These are phyloP conservation scores for Alligator sinensis DNA, from an alignment of 2,113 vertebrate species.

Conservation along the genomic window DNA sequence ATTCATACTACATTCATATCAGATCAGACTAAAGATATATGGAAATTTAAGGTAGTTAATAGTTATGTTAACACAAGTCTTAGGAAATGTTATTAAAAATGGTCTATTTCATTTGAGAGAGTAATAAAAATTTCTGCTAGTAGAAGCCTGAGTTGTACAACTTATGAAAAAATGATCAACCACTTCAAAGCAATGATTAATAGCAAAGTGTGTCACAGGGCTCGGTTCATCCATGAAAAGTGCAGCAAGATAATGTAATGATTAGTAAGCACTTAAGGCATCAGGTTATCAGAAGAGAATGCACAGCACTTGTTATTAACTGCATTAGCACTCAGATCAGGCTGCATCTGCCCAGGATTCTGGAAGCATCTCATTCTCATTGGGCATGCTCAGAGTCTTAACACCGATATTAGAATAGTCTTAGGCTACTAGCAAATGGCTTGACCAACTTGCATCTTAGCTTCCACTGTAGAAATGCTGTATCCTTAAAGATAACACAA, in stretches of 20 bases:
- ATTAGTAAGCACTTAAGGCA: neutral
- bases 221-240: constrained; percentile 45
- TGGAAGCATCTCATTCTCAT: neutral
- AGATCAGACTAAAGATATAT: neutral
- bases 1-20: neutral
- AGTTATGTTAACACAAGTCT: constrained; percentile 12
- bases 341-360: neutral
- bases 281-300: neutral
- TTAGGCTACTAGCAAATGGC: neutral
- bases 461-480: neutral
- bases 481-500: constrained; percentile 21
- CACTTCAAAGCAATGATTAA: constrained; percentile 56
- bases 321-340: rapidly evolving
- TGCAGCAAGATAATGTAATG: neutral
- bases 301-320: neutral
- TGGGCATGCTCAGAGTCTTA: neutral
- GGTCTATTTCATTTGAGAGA: neutral
- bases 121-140: constrained; percentile 44
- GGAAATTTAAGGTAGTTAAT: constrained; percentile 27
- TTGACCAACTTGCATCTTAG: neutral
- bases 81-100: constrained; percentile 34
- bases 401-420: neutral
- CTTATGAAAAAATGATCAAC: constrained; percentile 56
- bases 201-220: constrained; percentile 33
- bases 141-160: constrained; percentile 31